Conservation (phyloP, 2,888 invertebrate genomes). For the Mellilla xanthometata region DNA sequence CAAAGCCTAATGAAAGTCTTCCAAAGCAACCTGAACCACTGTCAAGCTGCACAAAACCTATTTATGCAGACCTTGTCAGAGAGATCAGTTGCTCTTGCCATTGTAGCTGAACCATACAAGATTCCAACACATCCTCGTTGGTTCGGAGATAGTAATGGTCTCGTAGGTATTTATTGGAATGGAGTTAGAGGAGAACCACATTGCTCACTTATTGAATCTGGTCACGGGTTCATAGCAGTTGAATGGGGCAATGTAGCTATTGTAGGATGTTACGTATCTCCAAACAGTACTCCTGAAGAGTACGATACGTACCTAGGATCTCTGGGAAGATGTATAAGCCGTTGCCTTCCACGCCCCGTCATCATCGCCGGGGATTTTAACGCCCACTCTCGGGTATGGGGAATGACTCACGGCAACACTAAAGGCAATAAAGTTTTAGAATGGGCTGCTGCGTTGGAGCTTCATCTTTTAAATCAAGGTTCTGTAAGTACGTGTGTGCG, state of each 20-base stretch:
- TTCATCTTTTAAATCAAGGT: conserved; percentile 3
- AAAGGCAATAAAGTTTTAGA: no score
- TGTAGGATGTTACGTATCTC: not conserved
- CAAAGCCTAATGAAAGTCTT: not conserved
- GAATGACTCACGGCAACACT: no score
- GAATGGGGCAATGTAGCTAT: not conserved
- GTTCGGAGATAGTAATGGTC: not conserved
- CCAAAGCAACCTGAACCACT: not conserved
- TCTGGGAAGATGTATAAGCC: no score
- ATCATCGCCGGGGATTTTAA: no score
- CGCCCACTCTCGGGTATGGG: no score
- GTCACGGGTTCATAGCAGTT: not conserved
- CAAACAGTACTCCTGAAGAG: not conserved
- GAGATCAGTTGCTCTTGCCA: not conserved
- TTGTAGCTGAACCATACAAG: no score
- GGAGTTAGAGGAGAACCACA: not conserved
- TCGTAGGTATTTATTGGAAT: not conserved
- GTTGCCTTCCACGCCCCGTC: no score
- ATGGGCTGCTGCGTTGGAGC: not conserved
- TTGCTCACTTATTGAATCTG: not conserved
- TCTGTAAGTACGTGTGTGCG: conserved; percentile 13
- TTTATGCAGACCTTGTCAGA: not conserved
- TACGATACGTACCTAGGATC: not conserved
- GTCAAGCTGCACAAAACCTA: not conserved
- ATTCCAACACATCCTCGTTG: not conserved